Base-by-base conservation (phyloP, 2,888 invertebrate species). In the Meteorus colon region DNA sequence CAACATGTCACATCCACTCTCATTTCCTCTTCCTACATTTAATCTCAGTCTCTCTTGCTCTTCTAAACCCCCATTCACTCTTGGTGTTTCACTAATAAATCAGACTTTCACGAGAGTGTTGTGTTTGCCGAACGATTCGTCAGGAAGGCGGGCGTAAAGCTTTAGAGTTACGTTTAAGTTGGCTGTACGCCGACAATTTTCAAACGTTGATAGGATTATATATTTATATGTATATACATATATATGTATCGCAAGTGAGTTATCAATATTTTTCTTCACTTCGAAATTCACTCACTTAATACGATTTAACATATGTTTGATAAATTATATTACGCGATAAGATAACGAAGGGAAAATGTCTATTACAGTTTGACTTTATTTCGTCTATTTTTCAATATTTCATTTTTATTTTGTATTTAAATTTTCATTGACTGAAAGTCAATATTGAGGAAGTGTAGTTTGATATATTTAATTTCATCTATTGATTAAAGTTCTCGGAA, bases 151-250 rank as follows among this genome's bases (percentile, higher is more conserved):
- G 83, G 69, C 74, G 84, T 85, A 88, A 66, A 87, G 86, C 87
- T 87, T 85, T 79, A 80, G 86, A 88, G 88, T 88, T 88, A 87
- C 86, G 88, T 87, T 87, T 87, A 88, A 88, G 88, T 87, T 87
- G 87, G 84, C 86, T 86, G 84, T 84, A 84, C 81, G 85, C 79
- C 83, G 83, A 80, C 79, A 84, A 82, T 85, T 84, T 82, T 81
- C 72, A 70, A 72, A 75, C 78, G 78, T 80, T 85, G 84, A 85
- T 85, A 85, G 37, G 55, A 67, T 67, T 31, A 60, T 34, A 70
- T 51, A 48, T 1, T 1, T 24, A 24, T 1, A 24, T 24, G 1
- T 24, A 24, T 24, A 24, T 24, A 24, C 1, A 24, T 24, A 24
- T 24, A 24, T 24, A 24, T 34, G 34, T 70, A 19, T 68, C 27